Conservation (phyloP, 2,797 vertebrate genomes). For the Rhinophrynus dorsalis region DNA sequence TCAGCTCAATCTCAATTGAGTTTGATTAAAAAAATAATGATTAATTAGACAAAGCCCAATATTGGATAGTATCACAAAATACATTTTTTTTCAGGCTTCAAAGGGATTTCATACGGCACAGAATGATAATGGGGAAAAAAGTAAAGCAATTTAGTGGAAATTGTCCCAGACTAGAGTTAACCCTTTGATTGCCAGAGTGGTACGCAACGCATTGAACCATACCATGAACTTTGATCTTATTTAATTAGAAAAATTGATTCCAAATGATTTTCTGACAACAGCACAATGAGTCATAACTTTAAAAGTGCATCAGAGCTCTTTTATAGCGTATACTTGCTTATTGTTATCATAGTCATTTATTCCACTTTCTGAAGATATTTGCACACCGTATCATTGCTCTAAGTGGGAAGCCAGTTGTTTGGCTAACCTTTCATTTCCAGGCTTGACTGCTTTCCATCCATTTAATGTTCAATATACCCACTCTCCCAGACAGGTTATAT, state of each 20-base stretch:
- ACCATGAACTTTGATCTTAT: background rate
- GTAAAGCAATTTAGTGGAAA: too few species aligned
- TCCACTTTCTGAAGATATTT: slow-evolving; percentile 18
- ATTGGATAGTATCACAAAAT: too few species aligned
- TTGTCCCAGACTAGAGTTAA: too few species aligned
- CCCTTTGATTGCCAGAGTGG: too few species aligned
- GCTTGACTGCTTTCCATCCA: background rate
- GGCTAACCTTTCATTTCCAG: slow-evolving; percentile 24
- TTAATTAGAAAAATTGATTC: background rate
- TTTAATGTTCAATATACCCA: slow-evolving; percentile 1
- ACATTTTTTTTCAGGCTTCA: too few species aligned
- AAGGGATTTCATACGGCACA: too few species aligned
- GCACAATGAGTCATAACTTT: background rate
- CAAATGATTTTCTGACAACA: background rate
- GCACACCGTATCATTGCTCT: background rate
- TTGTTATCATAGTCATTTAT: background rate
- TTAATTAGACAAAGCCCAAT: too few species aligned
- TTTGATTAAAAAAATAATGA: too few species aligned
- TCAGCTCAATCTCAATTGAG: too few species aligned
- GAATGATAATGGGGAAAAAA: too few species aligned
- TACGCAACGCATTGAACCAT: too few species aligned
- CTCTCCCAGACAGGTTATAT: background rate
- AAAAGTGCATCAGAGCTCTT: background rate
- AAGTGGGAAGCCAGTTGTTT: slow-evolving; percentile 13
- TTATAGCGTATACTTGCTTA: background rate